These are phyloP conservation scores for Apolygus lucorum DNA, from an alignment of 1,140 invertebrate species.

Conservation along the genomic window DNA sequence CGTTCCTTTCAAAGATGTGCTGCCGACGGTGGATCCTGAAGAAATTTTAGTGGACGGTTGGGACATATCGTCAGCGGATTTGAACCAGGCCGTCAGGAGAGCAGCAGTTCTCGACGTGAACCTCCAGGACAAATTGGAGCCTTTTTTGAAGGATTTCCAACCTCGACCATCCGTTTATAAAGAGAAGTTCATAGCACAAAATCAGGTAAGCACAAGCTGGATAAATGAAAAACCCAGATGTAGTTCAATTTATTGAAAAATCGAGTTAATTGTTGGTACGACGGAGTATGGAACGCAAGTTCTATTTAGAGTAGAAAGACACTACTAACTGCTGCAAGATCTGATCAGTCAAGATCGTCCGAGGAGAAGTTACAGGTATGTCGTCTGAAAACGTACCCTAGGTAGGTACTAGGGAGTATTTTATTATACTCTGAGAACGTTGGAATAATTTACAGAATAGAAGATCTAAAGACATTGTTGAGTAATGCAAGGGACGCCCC, in stretches of 20 bases:
- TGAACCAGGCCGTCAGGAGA: constrained; percentile 61
- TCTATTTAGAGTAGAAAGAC: neutral
- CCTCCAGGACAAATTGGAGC: constrained; percentile 61
- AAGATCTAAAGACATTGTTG: no score
- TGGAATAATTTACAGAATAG: no score
- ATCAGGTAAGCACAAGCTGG: constrained; percentile 71
- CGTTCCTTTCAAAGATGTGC: constrained; percentile 67
- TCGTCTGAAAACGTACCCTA: no score
- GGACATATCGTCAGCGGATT: constrained; percentile 82
- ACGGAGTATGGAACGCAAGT: neutral
- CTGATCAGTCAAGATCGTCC: no score
- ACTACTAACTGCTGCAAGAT: no score
- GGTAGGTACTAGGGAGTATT: no score
- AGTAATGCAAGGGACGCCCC: no score
- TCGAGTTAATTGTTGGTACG: neutral
- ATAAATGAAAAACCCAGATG: no score
- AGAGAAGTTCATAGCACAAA: constrained; percentile 90
- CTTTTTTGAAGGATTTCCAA: constrained; percentile 60
- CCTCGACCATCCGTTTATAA: constrained; percentile 82
- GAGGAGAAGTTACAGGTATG: no score
- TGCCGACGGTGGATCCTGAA: constrained; percentile 86
- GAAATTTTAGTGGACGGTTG: constrained; percentile 87
- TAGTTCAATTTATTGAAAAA: neutral
- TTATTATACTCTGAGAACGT: no score
- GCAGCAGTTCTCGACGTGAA: constrained; percentile 52